Evolutionary conservation across 2,797 vertebrate genomes (phyloP).

Genomic region (Siniperca obscura): DNA sequence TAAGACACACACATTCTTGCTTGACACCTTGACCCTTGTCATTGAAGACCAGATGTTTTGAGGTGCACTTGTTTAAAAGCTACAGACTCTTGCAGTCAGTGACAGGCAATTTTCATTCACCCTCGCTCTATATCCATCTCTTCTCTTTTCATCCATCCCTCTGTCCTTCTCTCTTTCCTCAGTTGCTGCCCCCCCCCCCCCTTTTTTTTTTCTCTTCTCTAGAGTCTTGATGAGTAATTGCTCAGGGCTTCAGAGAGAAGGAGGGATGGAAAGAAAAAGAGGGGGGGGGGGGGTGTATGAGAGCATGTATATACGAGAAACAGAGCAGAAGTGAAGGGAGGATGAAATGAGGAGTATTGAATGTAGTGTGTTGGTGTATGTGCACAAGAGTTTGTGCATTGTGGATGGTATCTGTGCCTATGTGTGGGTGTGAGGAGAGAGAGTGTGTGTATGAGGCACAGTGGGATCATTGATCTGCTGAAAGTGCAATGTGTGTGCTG

Average conservation of each 20-base stretch:
- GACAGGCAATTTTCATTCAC: constrained; percentile 56
- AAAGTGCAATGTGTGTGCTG: constrained; percentile 81
- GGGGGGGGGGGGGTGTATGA: constrained; percentile 23
- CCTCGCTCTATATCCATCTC: constrained; percentile 34
- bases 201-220: constrained; percentile 62
- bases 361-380: constrained; percentile 32
- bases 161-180: constrained; percentile 40
- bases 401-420: constrained; percentile 36
- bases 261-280: constrained; percentile 67
- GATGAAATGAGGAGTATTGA: constrained; percentile 54
- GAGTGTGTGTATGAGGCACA: constrained; percentile 66
- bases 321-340: constrained; percentile 55
- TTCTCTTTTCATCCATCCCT: constrained; percentile 44
- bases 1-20: constrained; percentile 19
- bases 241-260: constrained; percentile 79
- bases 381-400: constrained; percentile 26
- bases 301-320: constrained; percentile 57
- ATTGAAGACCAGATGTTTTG: constrained; percentile 68
- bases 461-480: constrained; percentile 84
- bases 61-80: constrained; percentile 50
- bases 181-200: constrained; percentile 24
- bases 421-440: constrained; percentile 43
- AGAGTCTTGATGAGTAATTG: constrained; percentile 84
- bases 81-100: constrained; percentile 18
- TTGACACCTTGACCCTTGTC: constrained; percentile 57